Evolutionary conservation across 2,113 vertebrate species (phyloP), one percentile per base, ranked within the genome.

Genomic region (Sinosuthora webbiana): DNA sequence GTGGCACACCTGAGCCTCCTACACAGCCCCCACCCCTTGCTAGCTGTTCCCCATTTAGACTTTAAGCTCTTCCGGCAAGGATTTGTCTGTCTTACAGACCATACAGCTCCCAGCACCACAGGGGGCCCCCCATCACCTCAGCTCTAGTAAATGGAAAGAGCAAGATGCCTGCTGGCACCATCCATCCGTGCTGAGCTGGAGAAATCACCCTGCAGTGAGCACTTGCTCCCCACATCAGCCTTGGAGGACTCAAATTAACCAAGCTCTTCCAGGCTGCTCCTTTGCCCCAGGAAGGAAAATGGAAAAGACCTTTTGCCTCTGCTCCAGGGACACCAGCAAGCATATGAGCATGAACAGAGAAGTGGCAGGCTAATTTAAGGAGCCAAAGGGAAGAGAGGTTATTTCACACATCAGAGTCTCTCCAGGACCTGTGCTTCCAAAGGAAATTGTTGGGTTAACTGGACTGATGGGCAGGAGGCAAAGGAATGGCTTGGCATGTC

Each of bases 11-110:
- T 88, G 47, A 35, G 22, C 56, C 42, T 80, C 53, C 71, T 56
- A 69, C 56, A 55, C 33, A 69, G 55, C 47, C 11, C 39, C 15
- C 27, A 15, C 27, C 11, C 19, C 39, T 33, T 21, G 17, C 56
- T 63, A 35, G 37, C 80, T 90, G 56, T 75, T 90, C 76, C 52
- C 60, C 52, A 83, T 93, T 97, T 93, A 96, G 86, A 63, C 69
- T 84, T 80, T 91, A 96, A 95, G 90, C 85, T 96, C 94, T 95
- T 94, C 90, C 93, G 83, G 76, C 52, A 55, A 90, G 90, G 93
- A 95, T 96, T 95, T 97, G 68, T 69, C 70, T 56, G 53, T 90
- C 87, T 95, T 31, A 39, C 15, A 81, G 76, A 67, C 73, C 52
- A 31, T 44, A 37, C 13, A 78, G 85, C 75, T 86, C 79, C 85